Evolutionary conservation across 1,140 invertebrate genomes (phyloP).

Genomic region (Trichonephila clavipes): DNA sequence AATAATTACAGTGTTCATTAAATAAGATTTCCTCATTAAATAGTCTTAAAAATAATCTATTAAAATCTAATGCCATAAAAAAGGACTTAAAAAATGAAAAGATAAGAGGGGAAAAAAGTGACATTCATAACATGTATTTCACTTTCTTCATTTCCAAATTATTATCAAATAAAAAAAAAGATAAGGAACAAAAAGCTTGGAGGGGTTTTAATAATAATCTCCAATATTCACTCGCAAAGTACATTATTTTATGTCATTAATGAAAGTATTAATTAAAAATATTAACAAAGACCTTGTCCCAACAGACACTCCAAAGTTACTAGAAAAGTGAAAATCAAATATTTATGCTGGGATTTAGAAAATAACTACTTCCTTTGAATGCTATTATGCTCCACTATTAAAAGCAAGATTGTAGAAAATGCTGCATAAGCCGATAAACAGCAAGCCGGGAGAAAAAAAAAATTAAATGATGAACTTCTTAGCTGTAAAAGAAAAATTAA

Average conservation of each 20-base stretch:
- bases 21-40: no score
- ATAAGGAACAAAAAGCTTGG: not conserved
- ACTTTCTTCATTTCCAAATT: not conserved
- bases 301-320: not conserved
- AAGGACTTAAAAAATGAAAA: no score
- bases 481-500: slow-evolving; percentile 61
- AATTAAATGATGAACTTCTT: slow-evolving; percentile 47
- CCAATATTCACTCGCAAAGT: not conserved
- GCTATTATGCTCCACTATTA: slow-evolving; percentile 9
- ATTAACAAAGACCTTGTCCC: not conserved
- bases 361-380: slow-evolving; percentile 11
- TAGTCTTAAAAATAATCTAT: no score
- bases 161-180: not conserved
- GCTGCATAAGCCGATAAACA: slow-evolving; percentile 31
- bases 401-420: slow-evolving; percentile 6
- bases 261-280: slow-evolving; percentile 33
- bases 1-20: no score
- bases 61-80: no score
- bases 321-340: slow-evolving; percentile 69
- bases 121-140: not conserved
- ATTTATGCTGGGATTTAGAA: slow-evolving; percentile 51
- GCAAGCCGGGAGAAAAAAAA: not conserved
- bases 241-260: not conserved
- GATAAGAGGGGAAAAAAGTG: not conserved
- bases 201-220: slow-evolving; percentile 7